Evolutionary conservation across 2,797 vertebrate genomes (phyloP), one percentile per base, ranked within the genome.

Genomic region (Schizothorax lantsangensis): DNA sequence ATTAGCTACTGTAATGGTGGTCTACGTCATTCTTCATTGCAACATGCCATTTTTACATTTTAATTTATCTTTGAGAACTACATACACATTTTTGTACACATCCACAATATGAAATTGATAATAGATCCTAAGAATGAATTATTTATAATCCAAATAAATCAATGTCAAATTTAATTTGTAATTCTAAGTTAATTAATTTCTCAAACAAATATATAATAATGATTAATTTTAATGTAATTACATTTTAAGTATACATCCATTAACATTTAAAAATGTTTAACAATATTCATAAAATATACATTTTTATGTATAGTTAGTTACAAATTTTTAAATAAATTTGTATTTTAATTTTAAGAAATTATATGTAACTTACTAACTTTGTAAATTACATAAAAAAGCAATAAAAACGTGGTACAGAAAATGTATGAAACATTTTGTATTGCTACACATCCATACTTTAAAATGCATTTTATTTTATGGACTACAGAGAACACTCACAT

Each of bases 401-500:
- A 59, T n/a, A 11, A 59, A 59, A 26, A 59, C 5, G 23, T 26
- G 23, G 10, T 12, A 12, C 57, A 62, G 57, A 26, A 57, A 40
- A 40, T 38, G 33, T 69, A 38, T 2, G 33, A 36, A 23, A 38
- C 3, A 15, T 73, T 73, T 47, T 49, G 8, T 30, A 75, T 52
- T 21, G 26, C 8, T 75, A 33, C 45, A 3, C 17, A 75, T 1
- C 73, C 26, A 12, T 21, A 52, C 26, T 36, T 54, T 12, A 52
- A 75, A 36, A 54, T 23, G 5, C 11, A 23, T 59, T 40, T 38
- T 38, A 57, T 78, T 68, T 30, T 2, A 1, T 43, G 33, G 15
- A 40, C 75, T 47, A 47, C 49, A 43, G 72, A 82, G 71, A 71
- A 45, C 91, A 97, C 98, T 99, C 94, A 99, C 98, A 3, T 99